phyloP scores from a whole-genome alignment of 2,797 vertebrate species.

The Ciconia nigra region DNA sequence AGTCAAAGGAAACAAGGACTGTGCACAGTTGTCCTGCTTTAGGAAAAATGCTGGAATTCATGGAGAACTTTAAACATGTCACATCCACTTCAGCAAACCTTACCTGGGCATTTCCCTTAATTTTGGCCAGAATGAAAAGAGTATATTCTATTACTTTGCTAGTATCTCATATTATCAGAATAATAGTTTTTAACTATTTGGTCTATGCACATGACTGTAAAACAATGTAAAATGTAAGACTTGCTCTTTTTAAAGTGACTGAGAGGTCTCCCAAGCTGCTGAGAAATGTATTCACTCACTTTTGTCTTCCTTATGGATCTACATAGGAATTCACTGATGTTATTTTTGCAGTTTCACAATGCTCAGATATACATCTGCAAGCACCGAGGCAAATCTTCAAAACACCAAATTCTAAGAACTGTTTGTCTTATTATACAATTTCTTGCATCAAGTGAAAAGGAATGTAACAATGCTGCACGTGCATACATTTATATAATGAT shows the following conservation, averaged over 20 bases:
- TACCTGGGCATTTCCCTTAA: not conserved
- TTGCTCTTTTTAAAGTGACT: not conserved
- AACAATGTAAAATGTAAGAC: not conserved
- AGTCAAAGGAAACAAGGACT: not conserved
- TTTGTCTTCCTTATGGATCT: not conserved
- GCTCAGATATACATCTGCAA: not conserved
- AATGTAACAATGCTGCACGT: not conserved
- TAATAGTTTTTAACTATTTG: not conserved
- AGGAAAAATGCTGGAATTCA: not conserved
- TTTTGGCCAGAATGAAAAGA: not conserved
- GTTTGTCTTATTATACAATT: not conserved
- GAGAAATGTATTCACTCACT: not conserved
- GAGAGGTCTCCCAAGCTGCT: not conserved
- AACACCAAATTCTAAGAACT: not conserved
- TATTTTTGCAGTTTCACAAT: not conserved
- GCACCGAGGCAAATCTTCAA: not conserved
- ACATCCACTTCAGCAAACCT: not conserved
- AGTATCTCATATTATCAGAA: not conserved
- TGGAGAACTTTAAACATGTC: not conserved
- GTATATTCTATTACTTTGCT: not conserved
- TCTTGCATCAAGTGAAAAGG: not conserved
- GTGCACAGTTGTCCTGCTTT: not conserved
- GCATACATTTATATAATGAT: not conserved
- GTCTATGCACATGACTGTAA: not conserved
- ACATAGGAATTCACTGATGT: not conserved